Evolutionary conservation across 2,888 invertebrate genomes (phyloP).

Genomic region (Diplolepis rosae): DNA sequence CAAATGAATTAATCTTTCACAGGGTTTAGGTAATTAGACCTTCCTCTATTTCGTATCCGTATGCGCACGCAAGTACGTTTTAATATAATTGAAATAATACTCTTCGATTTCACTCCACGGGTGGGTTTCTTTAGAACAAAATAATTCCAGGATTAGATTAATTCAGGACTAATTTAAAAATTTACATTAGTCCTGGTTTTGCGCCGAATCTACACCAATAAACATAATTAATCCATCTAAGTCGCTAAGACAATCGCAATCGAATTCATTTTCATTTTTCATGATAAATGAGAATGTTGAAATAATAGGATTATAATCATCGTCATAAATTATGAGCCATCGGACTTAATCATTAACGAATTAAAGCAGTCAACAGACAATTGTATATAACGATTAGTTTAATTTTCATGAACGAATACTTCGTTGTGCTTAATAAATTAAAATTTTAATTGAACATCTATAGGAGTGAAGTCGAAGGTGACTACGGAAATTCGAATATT

Average conservation of each 20-base stretch:
- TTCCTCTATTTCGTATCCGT: constrained; percentile 51
- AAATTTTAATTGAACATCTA: background rate
- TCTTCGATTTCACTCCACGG: constrained; percentile 17
- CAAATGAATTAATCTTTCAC: constrained; percentile 49
- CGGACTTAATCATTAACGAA: background rate
- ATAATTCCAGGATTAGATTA: too few relatives aligned
- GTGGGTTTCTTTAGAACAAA: background rate
- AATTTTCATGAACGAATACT: background rate
- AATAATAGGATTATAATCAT: too few relatives aligned
- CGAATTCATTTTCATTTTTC: background rate
- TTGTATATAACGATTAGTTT: background rate
- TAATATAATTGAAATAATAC: constrained; percentile 7
- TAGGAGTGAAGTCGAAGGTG: constrained; percentile 12
- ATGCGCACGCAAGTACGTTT: constrained; percentile 43
- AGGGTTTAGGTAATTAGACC: constrained; percentile 56
- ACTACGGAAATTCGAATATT: constrained; percentile 10
- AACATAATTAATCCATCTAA: constrained; percentile 12
- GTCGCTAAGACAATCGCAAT: constrained; percentile 12
- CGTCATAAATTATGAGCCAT: too few relatives aligned
- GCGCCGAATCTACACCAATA: constrained; percentile 7
- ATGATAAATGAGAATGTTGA: too few relatives aligned
- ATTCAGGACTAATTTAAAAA: background rate
- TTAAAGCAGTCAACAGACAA: background rate
- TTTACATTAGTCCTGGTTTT: constrained; percentile 7
- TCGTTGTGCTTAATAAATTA: background rate